Evolutionary conservation across 1,140 invertebrate species (phyloP).

Genomic region (Drosophila pruinosa): DNA sequence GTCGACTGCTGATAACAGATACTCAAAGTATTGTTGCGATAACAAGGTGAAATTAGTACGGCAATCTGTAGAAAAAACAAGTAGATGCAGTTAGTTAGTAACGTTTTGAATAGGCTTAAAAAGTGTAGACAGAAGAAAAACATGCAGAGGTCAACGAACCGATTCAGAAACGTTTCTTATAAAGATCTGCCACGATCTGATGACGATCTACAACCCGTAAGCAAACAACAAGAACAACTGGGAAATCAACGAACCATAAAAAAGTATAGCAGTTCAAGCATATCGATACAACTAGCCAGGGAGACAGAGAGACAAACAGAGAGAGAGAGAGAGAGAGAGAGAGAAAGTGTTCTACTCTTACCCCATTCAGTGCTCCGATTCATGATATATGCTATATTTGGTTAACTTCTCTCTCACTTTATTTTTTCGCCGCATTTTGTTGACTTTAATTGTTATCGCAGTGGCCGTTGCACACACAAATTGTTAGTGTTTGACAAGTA

Average conservation of each 20-base stretch:
- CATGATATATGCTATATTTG: neutral
- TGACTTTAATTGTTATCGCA: conserved; percentile 75
- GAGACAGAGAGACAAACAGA: neutral
- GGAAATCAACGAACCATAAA: conserved; percentile 71
- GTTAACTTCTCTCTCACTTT: neutral
- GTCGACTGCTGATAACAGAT: neutral
- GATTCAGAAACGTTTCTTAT: neutral
- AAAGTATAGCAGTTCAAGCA: conserved; percentile 58
- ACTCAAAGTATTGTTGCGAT: neutral
- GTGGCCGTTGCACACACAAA: conserved; percentile 54
- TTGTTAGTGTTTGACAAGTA: conserved; percentile 79
- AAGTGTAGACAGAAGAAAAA: neutral
- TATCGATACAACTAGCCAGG: conserved; percentile 31
- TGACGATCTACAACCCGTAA: conserved; percentile 31
- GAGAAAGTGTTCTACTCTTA: neutral
- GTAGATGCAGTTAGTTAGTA: neutral
- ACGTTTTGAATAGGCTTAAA: conserved; percentile 18
- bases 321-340: neutral
- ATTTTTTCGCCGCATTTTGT: conserved; percentile 48
- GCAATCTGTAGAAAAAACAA: neutral
- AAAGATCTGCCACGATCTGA: conserved; percentile 27
- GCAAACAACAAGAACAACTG: conserved; percentile 3
- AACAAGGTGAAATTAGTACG: neutral
- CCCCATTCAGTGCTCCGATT: neutral
- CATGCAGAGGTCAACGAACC: conserved; percentile 33